phyloP scores from a whole-genome alignment of 2,888 invertebrate species.

The Furcula furcula region DNA sequence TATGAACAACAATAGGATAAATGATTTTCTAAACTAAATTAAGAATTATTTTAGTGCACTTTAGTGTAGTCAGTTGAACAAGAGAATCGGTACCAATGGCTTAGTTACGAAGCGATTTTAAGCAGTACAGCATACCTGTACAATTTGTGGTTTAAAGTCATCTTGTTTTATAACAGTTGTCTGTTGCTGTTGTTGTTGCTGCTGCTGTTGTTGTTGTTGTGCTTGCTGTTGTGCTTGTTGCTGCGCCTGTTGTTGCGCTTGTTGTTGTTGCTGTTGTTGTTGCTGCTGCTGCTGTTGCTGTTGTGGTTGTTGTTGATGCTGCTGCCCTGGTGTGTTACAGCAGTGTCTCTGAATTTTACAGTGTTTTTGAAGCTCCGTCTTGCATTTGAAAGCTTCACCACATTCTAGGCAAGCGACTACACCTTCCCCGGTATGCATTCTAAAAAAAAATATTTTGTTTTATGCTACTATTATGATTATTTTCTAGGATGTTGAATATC shows the following conservation, averaged over 20 bases:
- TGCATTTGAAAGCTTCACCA: constrained; percentile 88
- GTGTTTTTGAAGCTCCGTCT: constrained; percentile 86
- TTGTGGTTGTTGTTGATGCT: constrained; percentile 40
- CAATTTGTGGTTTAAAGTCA: constrained; percentile 75
- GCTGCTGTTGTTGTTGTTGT: constrained; percentile 58
- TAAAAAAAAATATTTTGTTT: constrained; percentile 41
- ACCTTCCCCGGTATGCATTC: constrained; percentile 88
- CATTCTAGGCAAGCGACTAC: constrained; percentile 88
- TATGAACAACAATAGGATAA: too few relatives aligned
- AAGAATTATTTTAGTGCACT: too few relatives aligned
- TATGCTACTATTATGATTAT: too few relatives aligned
- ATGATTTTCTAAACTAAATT: too few relatives aligned
- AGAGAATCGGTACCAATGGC: too few relatives aligned
- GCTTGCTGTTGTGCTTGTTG: constrained; percentile 46
- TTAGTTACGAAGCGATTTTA: too few relatives aligned
- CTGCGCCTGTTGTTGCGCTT: constrained; percentile 48
- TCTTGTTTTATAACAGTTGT: constrained; percentile 77
- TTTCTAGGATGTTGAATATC: too few relatives aligned
- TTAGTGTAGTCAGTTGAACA: too few relatives aligned
- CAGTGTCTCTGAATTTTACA: constrained; percentile 81
- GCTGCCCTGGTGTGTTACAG: constrained; percentile 23
- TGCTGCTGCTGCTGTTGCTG: constrained; percentile 68
- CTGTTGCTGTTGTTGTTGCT: constrained; percentile 56
- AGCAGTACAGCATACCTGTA: too few relatives aligned
- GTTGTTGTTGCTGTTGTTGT: constrained; percentile 51